These are phyloP conservation scores for Darevskia nairensis DNA, from an alignment of 2,797 vertebrate species.

Conservation along the genomic window DNA sequence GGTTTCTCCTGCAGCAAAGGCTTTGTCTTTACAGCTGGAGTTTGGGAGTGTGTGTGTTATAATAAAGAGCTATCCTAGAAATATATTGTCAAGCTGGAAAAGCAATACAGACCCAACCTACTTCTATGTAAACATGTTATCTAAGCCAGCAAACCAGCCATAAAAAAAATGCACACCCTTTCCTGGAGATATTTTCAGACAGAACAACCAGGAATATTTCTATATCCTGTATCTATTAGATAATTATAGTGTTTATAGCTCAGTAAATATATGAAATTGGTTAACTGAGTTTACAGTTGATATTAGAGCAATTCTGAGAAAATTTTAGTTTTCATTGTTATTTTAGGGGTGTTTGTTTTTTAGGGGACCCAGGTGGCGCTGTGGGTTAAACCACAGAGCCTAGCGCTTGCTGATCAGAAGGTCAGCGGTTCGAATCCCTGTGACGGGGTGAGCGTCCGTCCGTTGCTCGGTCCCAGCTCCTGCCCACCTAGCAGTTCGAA, in stretches of 20 bases:
- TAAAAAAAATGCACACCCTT: background rate
- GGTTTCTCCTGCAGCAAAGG: slow-evolving; percentile 15
- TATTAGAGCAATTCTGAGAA: slow-evolving; percentile 39
- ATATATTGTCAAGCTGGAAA: slow-evolving; percentile 19
- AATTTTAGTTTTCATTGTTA: background rate
- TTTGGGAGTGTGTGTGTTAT: background rate
- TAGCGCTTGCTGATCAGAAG: no score
- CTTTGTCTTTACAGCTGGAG: slow-evolving; percentile 6
- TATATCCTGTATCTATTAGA: slow-evolving; percentile 19
- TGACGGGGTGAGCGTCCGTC: no score
- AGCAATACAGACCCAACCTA: slow-evolving; percentile 10
- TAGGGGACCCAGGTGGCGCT: background rate
- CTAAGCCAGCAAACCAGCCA: slow-evolving; percentile 2
- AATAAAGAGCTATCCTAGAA: slow-evolving; percentile 11
- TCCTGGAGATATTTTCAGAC: background rate
- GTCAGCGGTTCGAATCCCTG: no score
- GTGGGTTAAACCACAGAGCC: no score
- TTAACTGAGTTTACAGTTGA: slow-evolving; percentile 20
- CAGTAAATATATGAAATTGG: slow-evolving; percentile 35
- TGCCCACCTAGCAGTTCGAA: no score
- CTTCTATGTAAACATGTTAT: slow-evolving; percentile 24
- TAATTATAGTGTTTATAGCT: background rate
- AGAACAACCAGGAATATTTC: slow-evolving; percentile 6
- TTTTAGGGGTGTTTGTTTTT: slow-evolving; percentile 41
- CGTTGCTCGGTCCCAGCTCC: no score